A percentile compares a stretch with the other conserved stretches of the same genome.
Evolutionary conservation across 2,888 invertebrate genomes (phyloP).

Genomic region (Ligdia adustata): DNA sequence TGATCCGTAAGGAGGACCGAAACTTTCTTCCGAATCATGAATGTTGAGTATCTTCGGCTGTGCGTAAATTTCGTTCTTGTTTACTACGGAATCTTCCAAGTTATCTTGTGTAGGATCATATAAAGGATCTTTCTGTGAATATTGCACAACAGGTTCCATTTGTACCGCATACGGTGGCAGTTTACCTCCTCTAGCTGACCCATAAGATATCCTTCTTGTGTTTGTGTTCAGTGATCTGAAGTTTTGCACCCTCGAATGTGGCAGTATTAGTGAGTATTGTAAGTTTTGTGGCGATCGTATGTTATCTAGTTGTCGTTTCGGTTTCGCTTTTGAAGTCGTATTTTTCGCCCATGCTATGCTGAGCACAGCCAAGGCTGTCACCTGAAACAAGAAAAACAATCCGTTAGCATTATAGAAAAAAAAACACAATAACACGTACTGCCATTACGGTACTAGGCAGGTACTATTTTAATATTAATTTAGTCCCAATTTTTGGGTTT

Average conservation of each 20-base stretch:
- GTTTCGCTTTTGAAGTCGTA: slow-evolving; percentile 77
- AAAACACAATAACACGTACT: too few species aligned
- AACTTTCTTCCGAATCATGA: slow-evolving; percentile 72
- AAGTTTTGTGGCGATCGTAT: slow-evolving; percentile 83
- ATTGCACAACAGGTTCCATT: slow-evolving; percentile 92
- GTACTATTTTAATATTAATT: too few species aligned
- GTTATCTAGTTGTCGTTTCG: slow-evolving; percentile 80
- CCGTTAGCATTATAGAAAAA: slow-evolving; percentile 1
- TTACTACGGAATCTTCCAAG: slow-evolving; percentile 68
- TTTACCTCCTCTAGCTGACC: slow-evolving; percentile 70
- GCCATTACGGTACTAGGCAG: too few species aligned
- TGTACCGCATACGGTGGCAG: slow-evolving; percentile 90
- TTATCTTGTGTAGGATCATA: slow-evolving; percentile 85
- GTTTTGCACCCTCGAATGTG: slow-evolving; percentile 81
- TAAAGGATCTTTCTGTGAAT: slow-evolving; percentile 91
- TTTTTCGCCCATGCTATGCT: slow-evolving; percentile 77
- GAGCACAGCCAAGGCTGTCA: slow-evolving; percentile 83
- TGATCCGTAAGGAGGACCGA: slow-evolving; percentile 74
- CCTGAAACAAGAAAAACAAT: slow-evolving; percentile 74
- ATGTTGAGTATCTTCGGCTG: slow-evolving; percentile 76
- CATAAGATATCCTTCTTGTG: slow-evolving; percentile 82
- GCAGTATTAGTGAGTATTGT: slow-evolving; percentile 84
- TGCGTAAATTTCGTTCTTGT: slow-evolving; percentile 75
- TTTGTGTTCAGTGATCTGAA: slow-evolving; percentile 68
- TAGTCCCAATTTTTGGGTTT: too few species aligned